These are phyloP conservation scores for Agrypnus murinus DNA, from an alignment of 2,888 invertebrate species.

Conservation along the genomic window DNA sequence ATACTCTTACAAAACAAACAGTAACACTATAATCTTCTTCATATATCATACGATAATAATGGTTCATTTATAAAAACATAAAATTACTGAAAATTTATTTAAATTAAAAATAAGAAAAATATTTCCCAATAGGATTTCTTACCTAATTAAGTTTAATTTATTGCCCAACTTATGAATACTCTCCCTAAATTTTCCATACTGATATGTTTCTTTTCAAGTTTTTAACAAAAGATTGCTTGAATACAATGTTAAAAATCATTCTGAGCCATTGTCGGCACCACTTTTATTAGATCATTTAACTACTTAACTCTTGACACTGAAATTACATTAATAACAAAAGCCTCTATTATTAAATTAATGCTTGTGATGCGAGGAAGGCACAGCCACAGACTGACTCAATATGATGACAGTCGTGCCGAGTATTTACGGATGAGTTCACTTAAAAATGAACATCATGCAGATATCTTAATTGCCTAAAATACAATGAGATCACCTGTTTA, in stretches of 20 bases:
- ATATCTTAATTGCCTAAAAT: neutral
- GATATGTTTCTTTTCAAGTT: no score
- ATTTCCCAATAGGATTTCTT: no score
- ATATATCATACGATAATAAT: no score
- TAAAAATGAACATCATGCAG: neutral
- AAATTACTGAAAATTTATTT: no score
- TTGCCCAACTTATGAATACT: no score
- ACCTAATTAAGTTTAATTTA: no score
- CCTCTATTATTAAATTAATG: slow-evolving; percentile 28
- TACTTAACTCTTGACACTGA: slow-evolving; percentile 43
- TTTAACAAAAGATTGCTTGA: neutral
- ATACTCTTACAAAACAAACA: no score
- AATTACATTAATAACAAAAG: slow-evolving; percentile 43
- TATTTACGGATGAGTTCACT: slow-evolving; percentile 26
- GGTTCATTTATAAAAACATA: no score
- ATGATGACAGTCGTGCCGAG: neutral
- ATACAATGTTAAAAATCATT: no score
- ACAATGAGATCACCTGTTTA: slow-evolving; percentile 1
- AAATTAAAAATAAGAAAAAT: no score
- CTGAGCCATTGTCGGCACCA: neutral
- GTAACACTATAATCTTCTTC: no score
- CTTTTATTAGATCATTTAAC: slow-evolving; percentile 39
- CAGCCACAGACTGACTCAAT: slow-evolving; percentile 7
- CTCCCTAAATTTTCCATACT: no score
- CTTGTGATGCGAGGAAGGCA: slow-evolving; percentile 2